These are phyloP conservation scores for Puntigrus tetrazona DNA, from an alignment of 2,113 vertebrate species.

Conservation along the genomic window DNA sequence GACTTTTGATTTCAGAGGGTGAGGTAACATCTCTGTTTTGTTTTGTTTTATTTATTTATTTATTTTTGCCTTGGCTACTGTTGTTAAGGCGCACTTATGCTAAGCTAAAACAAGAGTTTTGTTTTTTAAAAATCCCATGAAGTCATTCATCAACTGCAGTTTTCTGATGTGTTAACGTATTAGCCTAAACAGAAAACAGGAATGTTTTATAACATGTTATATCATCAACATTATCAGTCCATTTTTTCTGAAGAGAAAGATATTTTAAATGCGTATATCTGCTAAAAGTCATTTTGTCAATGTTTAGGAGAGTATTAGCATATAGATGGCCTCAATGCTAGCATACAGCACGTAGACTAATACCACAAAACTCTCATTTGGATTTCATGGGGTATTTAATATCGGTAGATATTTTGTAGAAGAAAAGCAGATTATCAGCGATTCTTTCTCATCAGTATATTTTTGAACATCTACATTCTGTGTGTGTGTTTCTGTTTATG, in stretches of 20 bases:
- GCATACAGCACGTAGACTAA: not conserved
- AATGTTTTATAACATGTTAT: not conserved
- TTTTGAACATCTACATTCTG: slow-evolving; percentile 1
- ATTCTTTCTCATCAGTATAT: slow-evolving; percentile 3
- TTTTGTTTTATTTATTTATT: not conserved
- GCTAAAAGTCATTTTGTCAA: not conserved
- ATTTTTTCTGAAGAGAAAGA: not conserved
- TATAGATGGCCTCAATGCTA: slow-evolving; percentile 6
- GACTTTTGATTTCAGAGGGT: not conserved
- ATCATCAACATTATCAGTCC: not conserved
- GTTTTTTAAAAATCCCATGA: not conserved
- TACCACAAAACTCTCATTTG: not conserved
- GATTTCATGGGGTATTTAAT: not conserved
- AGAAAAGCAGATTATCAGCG: not conserved
- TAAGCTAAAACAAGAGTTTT: not conserved
- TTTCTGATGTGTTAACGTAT: not conserved
- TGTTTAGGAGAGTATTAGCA: not conserved
- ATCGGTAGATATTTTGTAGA: not conserved
- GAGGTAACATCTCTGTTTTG: not conserved
- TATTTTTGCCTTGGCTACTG: not conserved
- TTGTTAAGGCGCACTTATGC: not conserved
- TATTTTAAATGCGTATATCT: slow-evolving; percentile 1
- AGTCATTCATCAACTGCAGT: not conserved
- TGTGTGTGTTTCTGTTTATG: not conserved
- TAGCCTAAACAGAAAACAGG: not conserved